phyloP scores from a whole-genome alignment of 1,140 invertebrate genomes.

The Linepithema humile region DNA sequence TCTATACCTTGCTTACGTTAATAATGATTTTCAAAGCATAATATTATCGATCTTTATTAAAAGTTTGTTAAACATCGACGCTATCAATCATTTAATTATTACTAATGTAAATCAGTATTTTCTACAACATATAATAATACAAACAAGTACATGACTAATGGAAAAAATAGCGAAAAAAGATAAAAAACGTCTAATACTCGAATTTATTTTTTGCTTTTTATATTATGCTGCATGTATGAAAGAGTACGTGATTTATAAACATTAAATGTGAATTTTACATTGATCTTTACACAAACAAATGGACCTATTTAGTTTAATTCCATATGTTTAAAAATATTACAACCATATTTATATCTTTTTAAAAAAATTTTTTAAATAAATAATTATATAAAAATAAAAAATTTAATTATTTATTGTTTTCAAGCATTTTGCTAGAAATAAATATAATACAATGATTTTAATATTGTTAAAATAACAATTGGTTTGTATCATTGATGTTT shows the following conservation, averaged over 20 bases:
- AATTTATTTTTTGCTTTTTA: slow-evolving; percentile 9
- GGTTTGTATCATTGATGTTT: too few relatives aligned
- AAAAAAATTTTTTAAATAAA: not conserved
- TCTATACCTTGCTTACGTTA: not conserved
- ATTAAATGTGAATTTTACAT: not conserved
- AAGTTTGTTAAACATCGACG: not conserved
- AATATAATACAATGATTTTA: too few relatives aligned
- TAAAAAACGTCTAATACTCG: not conserved
- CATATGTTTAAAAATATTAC: not conserved
- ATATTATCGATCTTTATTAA: not conserved
- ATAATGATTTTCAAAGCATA: slow-evolving; percentile 10
- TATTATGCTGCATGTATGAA: not conserved
- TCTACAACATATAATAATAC: not conserved
- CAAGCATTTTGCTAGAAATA: too few relatives aligned
- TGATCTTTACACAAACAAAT: slow-evolving; percentile 1
- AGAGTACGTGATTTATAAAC: not conserved
- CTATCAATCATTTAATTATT: not conserved
- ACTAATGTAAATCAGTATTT: slow-evolving; percentile 13
- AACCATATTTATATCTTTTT: not conserved
- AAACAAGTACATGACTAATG: not conserved
- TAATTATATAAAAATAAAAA: not conserved
- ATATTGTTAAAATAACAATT: too few relatives aligned
- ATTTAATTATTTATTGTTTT: too few relatives aligned
- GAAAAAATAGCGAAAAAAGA: not conserved
- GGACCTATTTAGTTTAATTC: not conserved